A percentile compares a stretch with the other conserved stretches of the same genome.
These are phyloP conservation scores for Hirtodrosophila alboralis DNA, from an alignment of 2,888 invertebrate genomes.

Conservation along the genomic window DNA sequence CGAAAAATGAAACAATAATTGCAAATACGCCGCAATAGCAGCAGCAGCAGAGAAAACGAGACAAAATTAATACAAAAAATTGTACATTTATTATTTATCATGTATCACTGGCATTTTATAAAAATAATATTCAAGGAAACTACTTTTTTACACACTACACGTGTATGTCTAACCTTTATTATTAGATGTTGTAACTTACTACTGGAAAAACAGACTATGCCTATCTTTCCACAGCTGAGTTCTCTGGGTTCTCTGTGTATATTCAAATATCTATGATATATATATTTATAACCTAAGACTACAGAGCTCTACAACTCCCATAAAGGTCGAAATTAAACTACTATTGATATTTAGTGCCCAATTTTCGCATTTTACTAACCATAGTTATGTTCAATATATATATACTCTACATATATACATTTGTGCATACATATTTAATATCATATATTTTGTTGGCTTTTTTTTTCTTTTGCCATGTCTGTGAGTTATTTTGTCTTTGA, in stretches of 20 bases:
- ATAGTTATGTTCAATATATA: slow-evolving; percentile 25
- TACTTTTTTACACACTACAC: slow-evolving; percentile 10
- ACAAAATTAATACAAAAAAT: slow-evolving; percentile 28
- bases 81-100: slow-evolving; percentile 16
- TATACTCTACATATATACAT: slow-evolving; percentile 9
- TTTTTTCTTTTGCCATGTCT: slow-evolving; percentile 11
- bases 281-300: slow-evolving; percentile 1
- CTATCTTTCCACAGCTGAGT: slow-evolving; percentile 31
- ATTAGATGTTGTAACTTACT: slow-evolving; percentile 5
- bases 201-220: slow-evolving; percentile 9
- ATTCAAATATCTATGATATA: slow-evolving; percentile 26
- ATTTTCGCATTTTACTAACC: slow-evolving; percentile 18
- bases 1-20: slow-evolving; percentile 45
- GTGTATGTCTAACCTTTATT: slow-evolving; percentile 15
- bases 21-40: slow-evolving; percentile 34
- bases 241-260: slow-evolving; percentile 11
- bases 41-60: slow-evolving; percentile 37
- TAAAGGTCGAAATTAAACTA: slow-evolving; percentile 4
- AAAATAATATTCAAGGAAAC: slow-evolving; percentile 1
- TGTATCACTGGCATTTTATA: slow-evolving; percentile 20
- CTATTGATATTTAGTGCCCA: slow-evolving; percentile 15
- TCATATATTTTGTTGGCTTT: slow-evolving; percentile 14
- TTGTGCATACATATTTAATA: slow-evolving; percentile 12
- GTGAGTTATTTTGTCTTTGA: slow-evolving; percentile 35
- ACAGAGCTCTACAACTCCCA: slow-evolving; percentile 6